Base-by-base conservation (phyloP, 2,888 invertebrate genomes). In the Stegana nigrithorax region DNA sequence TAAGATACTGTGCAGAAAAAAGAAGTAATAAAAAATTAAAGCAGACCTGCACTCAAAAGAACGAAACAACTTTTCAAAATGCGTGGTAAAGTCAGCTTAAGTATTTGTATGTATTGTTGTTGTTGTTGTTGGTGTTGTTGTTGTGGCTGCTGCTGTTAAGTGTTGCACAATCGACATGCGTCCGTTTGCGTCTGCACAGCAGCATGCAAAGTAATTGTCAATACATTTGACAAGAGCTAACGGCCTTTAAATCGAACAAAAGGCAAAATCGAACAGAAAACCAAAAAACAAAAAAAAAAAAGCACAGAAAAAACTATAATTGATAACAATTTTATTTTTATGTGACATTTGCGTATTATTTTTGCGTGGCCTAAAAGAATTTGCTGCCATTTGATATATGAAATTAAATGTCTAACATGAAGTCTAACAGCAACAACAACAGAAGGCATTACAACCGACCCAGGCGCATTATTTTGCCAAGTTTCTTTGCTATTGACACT, bases 171-270 rank as follows among this genome's bases (percentile, higher is more conserved):
- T 63, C 36, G 10, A n/a, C 36, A 36, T 17, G 27, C 7, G n/a
- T 27, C 21, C 62, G 72, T 65, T 66, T 72, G 72, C 72, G 72
- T 72, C 63, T 56, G 25, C 56, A 17, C 39, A 42, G 29, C 36
- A 21, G 21, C 66, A 74, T 73, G 72, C 73, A 72, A 72, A 68
- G 65, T 73, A 70, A 74, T 72, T 73, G 72, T 70, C 68, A 74
- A 67, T 63, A 21, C 66, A 63, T 51, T 51, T 29, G 27, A 67
- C 69, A 71, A 67, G 60, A 67, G 59, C 69, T 60, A 66, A 71
- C 71, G 69, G 73, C 75, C 69, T 71, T 39, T 59, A 68, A 67
- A 67, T 68, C 67, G 65, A n/a, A 73, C 71, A 67, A 68, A 27
- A 55, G 19, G 12, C 47, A 29, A 51, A 8, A 27, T 29, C 27